These are phyloP conservation scores for Coccyzus lansbergi DNA, from an alignment of 2,797 vertebrate genomes.

Conservation along the genomic window DNA sequence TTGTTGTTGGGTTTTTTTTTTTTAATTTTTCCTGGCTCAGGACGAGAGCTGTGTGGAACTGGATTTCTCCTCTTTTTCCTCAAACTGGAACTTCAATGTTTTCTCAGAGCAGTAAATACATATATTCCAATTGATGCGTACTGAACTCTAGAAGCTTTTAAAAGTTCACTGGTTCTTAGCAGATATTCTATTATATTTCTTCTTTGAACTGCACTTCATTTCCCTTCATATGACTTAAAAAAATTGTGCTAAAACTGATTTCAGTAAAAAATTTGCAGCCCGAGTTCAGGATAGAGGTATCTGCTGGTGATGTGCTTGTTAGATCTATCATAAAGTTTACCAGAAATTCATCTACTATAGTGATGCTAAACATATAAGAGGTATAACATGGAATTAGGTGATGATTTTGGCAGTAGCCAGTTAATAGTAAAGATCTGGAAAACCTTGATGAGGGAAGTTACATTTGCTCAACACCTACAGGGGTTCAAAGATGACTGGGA, in stretches of 20 bases:
- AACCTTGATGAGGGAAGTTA: neutral
- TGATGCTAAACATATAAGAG: neutral
- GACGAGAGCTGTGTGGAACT: neutral
- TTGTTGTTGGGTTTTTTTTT: neutral
- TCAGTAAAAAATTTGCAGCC: neutral
- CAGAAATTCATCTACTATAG: neutral
- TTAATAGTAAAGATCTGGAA: neutral
- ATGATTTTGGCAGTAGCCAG: neutral
- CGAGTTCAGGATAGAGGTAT: neutral
- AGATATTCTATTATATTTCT: neutral
- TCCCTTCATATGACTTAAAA: neutral
- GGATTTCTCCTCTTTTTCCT: neutral
- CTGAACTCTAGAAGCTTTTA: neutral
- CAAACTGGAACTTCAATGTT: neutral
- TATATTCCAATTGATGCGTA: neutral
- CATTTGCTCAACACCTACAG: neutral
- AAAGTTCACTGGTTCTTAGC: neutral
- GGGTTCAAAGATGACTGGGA: neutral
- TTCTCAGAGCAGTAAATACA: neutral
- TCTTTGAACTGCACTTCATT: neutral
- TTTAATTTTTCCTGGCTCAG: accelerated
- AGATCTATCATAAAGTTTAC: neutral
- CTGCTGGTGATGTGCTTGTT: neutral
- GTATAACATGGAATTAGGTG: neutral
- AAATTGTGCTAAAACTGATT: neutral